phyloP scores from a whole-genome alignment of 2,888 invertebrate species.

The Lampropteryx suffumata region DNA sequence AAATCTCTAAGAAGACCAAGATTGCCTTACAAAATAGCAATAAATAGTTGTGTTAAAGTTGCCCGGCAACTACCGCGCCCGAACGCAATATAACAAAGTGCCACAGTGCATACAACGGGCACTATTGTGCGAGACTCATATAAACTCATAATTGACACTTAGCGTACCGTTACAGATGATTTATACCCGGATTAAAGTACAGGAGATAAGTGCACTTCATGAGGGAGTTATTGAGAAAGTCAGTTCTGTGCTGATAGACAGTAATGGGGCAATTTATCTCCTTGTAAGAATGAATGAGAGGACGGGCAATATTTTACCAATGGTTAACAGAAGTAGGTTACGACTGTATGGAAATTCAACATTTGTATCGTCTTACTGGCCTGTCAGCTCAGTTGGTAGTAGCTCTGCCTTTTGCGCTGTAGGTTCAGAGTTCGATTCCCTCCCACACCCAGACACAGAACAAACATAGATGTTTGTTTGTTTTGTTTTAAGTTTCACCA shows the following conservation, averaged over 20 bases:
- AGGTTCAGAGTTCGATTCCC: too few relatives aligned
- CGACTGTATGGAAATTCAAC: too few relatives aligned
- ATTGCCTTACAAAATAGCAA: too few relatives aligned
- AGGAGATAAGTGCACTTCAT: conserved; percentile 14
- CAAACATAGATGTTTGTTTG: too few relatives aligned
- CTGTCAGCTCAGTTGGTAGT: too few relatives aligned
- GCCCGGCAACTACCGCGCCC: not conserved
- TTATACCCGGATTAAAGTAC: conserved; percentile 26
- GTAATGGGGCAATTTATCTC: conserved; percentile 14
- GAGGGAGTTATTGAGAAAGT: conserved; percentile 14
- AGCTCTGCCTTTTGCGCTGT: too few relatives aligned
- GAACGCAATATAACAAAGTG: conserved; percentile 10
- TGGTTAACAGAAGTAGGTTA: too few relatives aligned
- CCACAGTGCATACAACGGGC: conserved; percentile 18
- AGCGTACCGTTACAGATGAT: conserved; percentile 28
- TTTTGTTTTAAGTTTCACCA: too few relatives aligned
- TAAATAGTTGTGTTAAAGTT: conserved; percentile 9
- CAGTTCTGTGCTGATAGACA: conserved; percentile 18
- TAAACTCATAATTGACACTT: conserved; percentile 29
- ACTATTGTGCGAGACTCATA: conserved; percentile 21
- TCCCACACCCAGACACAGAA: too few relatives aligned
- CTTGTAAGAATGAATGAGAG: conserved; percentile 4
- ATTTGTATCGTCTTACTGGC: too few relatives aligned
- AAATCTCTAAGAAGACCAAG: too few relatives aligned
- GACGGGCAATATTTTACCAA: conserved; percentile 1